Conservation (phyloP, 1,140 invertebrate genomes). For the Vollenhovia emeryi region DNA sequence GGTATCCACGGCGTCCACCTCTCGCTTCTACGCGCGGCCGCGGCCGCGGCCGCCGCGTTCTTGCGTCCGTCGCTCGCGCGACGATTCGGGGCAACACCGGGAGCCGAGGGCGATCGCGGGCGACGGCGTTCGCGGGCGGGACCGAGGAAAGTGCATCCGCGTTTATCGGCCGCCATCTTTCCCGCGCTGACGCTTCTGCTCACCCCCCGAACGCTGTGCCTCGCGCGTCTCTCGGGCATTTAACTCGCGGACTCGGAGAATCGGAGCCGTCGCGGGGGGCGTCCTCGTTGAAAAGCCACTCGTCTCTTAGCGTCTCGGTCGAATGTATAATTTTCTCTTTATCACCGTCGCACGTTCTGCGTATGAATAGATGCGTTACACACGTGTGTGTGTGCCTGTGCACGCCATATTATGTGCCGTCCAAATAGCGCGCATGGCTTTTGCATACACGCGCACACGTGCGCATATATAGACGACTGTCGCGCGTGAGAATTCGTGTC, state of each 20-base stretch:
- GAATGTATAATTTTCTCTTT: neutral
- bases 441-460: neutral
- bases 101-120: neutral
- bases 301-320: too few species aligned
- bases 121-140: neutral
- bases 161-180: conserved; percentile 37
- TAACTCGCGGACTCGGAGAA: neutral
- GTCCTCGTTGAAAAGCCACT: neutral
- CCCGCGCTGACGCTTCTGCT: conserved; percentile 6
- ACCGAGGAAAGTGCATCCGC: neutral
- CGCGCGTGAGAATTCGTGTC: conserved; percentile 20
- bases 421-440: neutral
- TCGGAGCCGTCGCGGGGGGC: neutral
- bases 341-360: neutral
- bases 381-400: neutral
- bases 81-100: too few species aligned
- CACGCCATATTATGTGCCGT: neutral
- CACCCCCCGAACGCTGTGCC: neutral
- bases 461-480: neutral
- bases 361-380: neutral
- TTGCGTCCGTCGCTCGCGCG: too few species aligned
- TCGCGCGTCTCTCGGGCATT: neutral
- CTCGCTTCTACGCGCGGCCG: too few species aligned
- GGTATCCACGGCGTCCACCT: neutral
- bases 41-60: too few species aligned